Percentiles rank a stretch among this genome's conserved stretches.
Conservation (phyloP, 2,888 invertebrate genomes). For the Pherbina coryleti region DNA sequence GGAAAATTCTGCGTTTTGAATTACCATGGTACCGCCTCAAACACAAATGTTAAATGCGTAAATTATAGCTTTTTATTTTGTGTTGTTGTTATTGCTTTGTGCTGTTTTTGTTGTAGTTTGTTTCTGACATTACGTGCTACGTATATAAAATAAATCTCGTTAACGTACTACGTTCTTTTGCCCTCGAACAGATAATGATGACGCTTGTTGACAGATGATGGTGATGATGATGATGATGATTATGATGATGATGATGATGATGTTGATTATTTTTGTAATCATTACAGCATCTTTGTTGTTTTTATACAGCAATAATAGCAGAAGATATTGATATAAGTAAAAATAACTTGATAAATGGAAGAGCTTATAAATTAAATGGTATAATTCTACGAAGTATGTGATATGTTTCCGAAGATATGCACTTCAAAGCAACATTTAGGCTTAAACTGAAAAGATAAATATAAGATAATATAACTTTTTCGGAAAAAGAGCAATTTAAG, state of each 20-base stretch:
- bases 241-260: background rate
- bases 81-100: background rate
- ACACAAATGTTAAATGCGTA: conserved; percentile 14
- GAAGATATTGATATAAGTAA: no score
- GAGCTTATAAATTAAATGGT: no score
- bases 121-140: conserved; percentile 24
- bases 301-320: no score
- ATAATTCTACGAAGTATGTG: no score
- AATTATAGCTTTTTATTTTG: conserved; percentile 14
- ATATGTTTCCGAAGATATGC: no score
- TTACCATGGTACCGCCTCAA: background rate
- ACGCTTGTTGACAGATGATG: background rate
- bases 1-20: background rate
- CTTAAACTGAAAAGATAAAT: no score
- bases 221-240: background rate
- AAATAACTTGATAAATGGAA: no score
- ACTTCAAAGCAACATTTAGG: no score
- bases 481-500: no score
- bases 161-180: conserved; percentile 10
- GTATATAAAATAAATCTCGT: conserved; percentile 33
- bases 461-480: no score
- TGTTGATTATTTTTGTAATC: background rate
- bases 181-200: background rate
- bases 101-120: background rate
- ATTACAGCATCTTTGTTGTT: background rate